Evolutionary conservation across 1,140 invertebrate species (phyloP), one percentile per base, ranked within the genome.

Genomic region (Papilio polytes): DNA sequence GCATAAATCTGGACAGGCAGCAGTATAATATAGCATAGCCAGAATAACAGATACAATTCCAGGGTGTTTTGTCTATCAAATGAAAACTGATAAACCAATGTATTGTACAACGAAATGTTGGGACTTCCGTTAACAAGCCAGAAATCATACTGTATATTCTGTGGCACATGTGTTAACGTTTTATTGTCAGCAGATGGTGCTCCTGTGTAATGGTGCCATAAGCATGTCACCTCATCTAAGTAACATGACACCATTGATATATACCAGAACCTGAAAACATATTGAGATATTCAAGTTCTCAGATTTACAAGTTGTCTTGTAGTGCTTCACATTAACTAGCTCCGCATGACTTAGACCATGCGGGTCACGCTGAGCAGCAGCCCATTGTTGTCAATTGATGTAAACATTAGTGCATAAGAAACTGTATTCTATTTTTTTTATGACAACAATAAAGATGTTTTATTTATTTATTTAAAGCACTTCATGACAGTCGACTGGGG

Each of bases 41-140:
- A 97, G 89, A 99, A 99, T 20, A 98, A 95, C 78, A 99, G 94
- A 95, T 99, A 99, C 78, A 99, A 96, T 93, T 99, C 98, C 73
- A 99, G 96, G 13, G 98, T 98, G 91, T 99, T 98, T 95, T 99
- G 98, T 91, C 97, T 96, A 92, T 99, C 99, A 95, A 99, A 99
- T 3, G 98, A 99, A 93, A 99, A 99, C 92, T 99, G 98, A 95
- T 98, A 99, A 81, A 98, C 97, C 86, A 99, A 96, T 80, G 97
- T 97, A 93, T 98, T 99, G 83, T 97, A 97, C 31, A 97, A 96
- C 80, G 97, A 98, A 81, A 96, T 96, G 88, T 98, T 98, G 0
- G 99, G 99, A 95, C 98, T 98, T 63, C 99, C 98, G 96, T 99
- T 99, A 0, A 99, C 98, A 36, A 99, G 95, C 97, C 98, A 99